Base-by-base conservation (phyloP, 2,888 invertebrate species). In the Dolomedes plantarius region DNA sequence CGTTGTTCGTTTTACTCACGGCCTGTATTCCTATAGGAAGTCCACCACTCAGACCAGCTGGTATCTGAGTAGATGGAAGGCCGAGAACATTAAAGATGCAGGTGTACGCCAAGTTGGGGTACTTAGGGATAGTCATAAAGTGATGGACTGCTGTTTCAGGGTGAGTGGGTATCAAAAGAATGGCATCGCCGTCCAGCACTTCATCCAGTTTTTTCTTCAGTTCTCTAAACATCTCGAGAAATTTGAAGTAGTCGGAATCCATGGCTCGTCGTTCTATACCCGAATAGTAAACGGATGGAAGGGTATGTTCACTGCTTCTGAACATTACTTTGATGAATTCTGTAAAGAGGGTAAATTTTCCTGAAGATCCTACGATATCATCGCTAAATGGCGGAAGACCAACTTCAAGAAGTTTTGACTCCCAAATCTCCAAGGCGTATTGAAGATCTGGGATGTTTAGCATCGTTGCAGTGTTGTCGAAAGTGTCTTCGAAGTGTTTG, bases 91-190 rank as follows among this genome's bases (percentile, higher is more conserved):
- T 98, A 86, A 98, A 94, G 89, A 97, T 94, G 29, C 94, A 95
- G 0, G 97, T 96, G 90, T 98, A 98, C 5, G 94, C 93, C 91
- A 97, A 97, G 91, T 98, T 97, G 88, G 96, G 94, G 11, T 96
- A 94, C 89, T 95, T 94, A 28, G 95, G 90, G 29, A 97, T 90
- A 0, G 97, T 96, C 90, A 97, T 96, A 90, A 96, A 94, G 91
- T 98, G 97, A 90, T 96, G 95, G 0, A 95, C 96, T 0, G 98
- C 97, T 11, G 95, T 93, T 13, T 95, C 95, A 0, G 98, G 97
- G 92, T 97, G 97, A 0, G 96, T 95, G 0, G 98, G 98, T 90
- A 95, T 97, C 36, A 98, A 92, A 87, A 98, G 94, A 1, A 98
- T 94, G 0, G 97, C 98, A 90, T 98, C 94, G 36, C 93, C 91